phyloP scores from a whole-genome alignment of 2,888 invertebrate species.

The Clunio marinus region DNA sequence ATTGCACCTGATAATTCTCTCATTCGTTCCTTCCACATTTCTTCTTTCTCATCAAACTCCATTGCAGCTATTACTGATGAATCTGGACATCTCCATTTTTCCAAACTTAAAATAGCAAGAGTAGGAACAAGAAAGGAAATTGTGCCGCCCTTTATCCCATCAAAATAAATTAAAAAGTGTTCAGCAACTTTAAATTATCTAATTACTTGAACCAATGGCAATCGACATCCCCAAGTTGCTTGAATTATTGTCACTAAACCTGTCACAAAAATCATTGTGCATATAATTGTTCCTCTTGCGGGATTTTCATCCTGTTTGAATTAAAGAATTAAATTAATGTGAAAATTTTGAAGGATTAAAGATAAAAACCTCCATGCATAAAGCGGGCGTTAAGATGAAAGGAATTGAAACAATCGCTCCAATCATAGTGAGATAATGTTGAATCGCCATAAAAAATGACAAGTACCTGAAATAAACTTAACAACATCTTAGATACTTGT shows the following conservation, averaged over 20 bases:
- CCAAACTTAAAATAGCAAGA: constrained; percentile 66
- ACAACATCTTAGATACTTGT: too few relatives aligned
- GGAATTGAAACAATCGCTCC: constrained; percentile 80
- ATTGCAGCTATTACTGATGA: constrained; percentile 54
- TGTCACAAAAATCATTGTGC: constrained; percentile 78
- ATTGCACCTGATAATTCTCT: constrained; percentile 42
- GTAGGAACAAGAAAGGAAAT: constrained; percentile 77
- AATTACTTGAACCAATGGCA: constrained; percentile 63
- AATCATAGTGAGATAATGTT: constrained; percentile 81
- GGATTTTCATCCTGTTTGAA: constrained; percentile 73
- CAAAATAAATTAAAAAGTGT: background rate
- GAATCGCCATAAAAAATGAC: constrained; percentile 74
- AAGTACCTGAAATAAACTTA: too few relatives aligned
- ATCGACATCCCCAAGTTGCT: constrained; percentile 67
- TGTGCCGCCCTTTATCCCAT: constrained; percentile 70
- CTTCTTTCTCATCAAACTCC: constrained; percentile 55
- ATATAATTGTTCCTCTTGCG: constrained; percentile 69
- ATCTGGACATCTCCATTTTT: constrained; percentile 67
- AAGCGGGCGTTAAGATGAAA: constrained; percentile 72
- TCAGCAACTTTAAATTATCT: background rate
- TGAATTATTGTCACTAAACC: constrained; percentile 72
- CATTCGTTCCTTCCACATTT: constrained; percentile 71
- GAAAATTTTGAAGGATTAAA: too few relatives aligned
- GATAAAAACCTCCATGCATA: constrained; percentile 75
- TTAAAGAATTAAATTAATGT: too few relatives aligned